Percentiles rank a stretch among this genome's conserved stretches.
Conservation (phyloP, 2,888 invertebrate species). For the Drosophila fulvimacula region DNA sequence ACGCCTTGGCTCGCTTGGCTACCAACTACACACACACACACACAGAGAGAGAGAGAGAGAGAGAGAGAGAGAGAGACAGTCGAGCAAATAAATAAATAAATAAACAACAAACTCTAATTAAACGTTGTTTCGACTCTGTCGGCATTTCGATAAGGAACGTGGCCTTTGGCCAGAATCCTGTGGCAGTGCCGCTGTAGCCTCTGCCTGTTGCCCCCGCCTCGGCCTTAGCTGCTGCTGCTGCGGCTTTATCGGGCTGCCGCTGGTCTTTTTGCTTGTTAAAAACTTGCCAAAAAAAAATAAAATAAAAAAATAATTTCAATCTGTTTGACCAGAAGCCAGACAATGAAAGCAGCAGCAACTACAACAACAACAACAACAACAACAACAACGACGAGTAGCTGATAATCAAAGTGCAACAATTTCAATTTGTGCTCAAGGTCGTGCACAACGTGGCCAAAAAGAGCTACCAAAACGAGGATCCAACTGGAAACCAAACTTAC, state of each 20-base stretch:
- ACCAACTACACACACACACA: conserved; percentile 21
- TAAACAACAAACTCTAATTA: conserved; percentile 77
- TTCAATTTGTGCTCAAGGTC: conserved; percentile 56
- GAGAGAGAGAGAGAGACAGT: conserved; percentile 23
- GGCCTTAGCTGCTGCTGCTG: neutral
- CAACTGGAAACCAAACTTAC: neutral
- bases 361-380: conserved; percentile 7
- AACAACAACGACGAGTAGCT: conserved; percentile 6
- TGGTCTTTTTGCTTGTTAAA: conserved; percentile 59
- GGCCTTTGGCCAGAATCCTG: conserved; percentile 17
- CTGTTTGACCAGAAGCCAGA: conserved; percentile 54
- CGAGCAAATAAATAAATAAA: conserved; percentile 63
- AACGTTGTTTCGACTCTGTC: conserved; percentile 66
- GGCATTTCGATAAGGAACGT: conserved; percentile 65
- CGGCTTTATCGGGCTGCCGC: conserved; percentile 19
- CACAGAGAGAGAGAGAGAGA: conserved; percentile 6
- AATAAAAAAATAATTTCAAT: conserved; percentile 44
- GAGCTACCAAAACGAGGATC: neutral
- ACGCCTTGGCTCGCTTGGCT: conserved; percentile 28
- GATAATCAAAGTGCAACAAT: conserved; percentile 54
- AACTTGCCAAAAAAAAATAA: conserved; percentile 63
- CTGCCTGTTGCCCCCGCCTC: neutral
- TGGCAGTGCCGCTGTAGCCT: conserved; percentile 1
- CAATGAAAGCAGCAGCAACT: conserved; percentile 39
- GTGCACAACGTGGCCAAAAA: conserved; percentile 3